phyloP scores from a whole-genome alignment of 2,113 vertebrate genomes.

The Thomomys bottae region DNA sequence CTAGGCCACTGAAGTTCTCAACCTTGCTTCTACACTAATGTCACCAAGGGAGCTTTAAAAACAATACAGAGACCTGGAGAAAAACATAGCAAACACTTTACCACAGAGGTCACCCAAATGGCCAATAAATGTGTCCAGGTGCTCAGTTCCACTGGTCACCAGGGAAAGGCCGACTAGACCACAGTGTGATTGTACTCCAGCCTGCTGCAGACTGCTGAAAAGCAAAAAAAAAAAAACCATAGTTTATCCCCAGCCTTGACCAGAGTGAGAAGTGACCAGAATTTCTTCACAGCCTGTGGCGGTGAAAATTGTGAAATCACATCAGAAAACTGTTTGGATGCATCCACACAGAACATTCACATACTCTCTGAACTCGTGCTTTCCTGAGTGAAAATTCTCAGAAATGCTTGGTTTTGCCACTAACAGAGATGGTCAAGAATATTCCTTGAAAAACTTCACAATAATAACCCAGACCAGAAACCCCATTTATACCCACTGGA shows the following conservation, averaged over 20 bases:
- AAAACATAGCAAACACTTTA: not conserved
- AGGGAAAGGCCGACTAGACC: not conserved
- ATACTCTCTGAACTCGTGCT: rapidly evolving
- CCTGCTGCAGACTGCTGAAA: not conserved
- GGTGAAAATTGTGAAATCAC: not conserved
- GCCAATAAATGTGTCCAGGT: not conserved
- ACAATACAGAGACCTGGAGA: not conserved
- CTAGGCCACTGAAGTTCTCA: not conserved
- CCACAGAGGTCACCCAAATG: not conserved
- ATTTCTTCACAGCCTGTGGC: not conserved
- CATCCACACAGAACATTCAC: not conserved
- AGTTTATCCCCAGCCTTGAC: not conserved
- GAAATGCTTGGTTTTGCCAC: not conserved
- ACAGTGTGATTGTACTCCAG: not conserved
- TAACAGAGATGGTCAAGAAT: not conserved
- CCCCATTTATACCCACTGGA: not conserved
- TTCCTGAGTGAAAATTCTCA: not conserved
- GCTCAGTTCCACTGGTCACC: not conserved
- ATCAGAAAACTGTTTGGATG: not conserved
- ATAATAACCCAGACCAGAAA: not conserved
- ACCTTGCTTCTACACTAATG: not conserved
- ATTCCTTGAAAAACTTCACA: not conserved
- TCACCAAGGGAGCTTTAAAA: conserved; percentile 25
- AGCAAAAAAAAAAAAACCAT: not conserved
- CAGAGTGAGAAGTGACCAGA: not conserved